Evolutionary conservation across 2,797 vertebrate species (phyloP).

Genomic region (Champsocephalus gunnari): DNA sequence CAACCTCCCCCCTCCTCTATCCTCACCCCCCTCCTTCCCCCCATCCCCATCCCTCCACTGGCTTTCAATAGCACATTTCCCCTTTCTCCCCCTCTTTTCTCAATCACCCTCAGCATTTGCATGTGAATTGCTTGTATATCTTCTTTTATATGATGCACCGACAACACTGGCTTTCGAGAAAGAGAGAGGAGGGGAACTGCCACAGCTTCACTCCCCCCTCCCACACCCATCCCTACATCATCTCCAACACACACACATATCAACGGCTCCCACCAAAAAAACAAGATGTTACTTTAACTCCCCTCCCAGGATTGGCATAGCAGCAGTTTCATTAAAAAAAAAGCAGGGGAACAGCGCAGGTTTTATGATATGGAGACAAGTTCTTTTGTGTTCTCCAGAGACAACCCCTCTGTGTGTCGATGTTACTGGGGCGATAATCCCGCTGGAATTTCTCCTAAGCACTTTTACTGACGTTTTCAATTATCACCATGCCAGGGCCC

Average conservation of each 20-base stretch:
- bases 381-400: conserved; percentile 80
- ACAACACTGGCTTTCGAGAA: conserved; percentile 87
- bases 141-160: conserved; percentile 91
- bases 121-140: conserved; percentile 92
- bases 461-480: conserved; percentile 86
- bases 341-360: conserved; percentile 76
- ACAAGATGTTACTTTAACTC: conserved; percentile 82
- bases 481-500: conserved; percentile 79
- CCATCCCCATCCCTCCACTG: conserved; percentile 75
- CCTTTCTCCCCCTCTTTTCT: conserved; percentile 85
- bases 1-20: conserved; percentile 46
- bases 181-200: conserved; percentile 72
- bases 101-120: conserved; percentile 88
- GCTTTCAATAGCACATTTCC: conserved; percentile 87
- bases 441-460: conserved; percentile 83
- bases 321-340: conserved; percentile 78
- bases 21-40: conserved; percentile 56
- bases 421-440: conserved; percentile 86
- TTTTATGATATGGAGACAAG: conserved; percentile 86
- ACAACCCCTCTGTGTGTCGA: conserved; percentile 80
- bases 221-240: conserved; percentile 16
- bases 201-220: conserved; percentile 34
- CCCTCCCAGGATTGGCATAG: conserved; percentile 71
- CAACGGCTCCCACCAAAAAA: conserved; percentile 56
- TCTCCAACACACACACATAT: conserved; percentile 36